Base-by-base conservation (phyloP, 2,797 vertebrate species). In the Poeciliopsis presidionis region DNA sequence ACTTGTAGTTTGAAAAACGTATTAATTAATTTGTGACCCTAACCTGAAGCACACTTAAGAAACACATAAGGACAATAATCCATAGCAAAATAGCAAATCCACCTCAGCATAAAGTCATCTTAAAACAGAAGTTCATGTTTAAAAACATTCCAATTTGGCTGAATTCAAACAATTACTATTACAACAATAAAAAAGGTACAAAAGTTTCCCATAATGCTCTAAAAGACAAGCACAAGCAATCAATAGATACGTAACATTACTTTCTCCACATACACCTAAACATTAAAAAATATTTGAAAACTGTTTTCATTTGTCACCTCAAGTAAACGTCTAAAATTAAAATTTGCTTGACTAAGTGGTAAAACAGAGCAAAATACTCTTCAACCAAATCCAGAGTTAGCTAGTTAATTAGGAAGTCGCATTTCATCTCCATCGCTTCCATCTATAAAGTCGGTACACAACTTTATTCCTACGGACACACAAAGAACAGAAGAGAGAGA, bases 401-500 rank as follows among this genome's bases (percentile, higher is more conserved):
- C 47, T n/a, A 11, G 67, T 79, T 65, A 76, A 80, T 75, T 63
- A 57, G 57, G 67, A 73, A 75, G 80, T 86, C 57, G 69, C 36
- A 30, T 69, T 51, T 11, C 22, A 73, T 20, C 39, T 74, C 84
- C 80, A 73, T 81, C 75, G 67, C 78, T 81, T 78, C 59, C 76
- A 74, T 78, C n/a, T 51, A 33, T 65, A 75, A 59, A 57, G 73
- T 70, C 63, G 41, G 36, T 74, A 73, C 81, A 80, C 84, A 86
- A 85, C 85, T 85, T 72, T 83, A 82, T 30, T 74, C 73, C 79
- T 73, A 81, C 59, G 67, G 55, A 78, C 39, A 77, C 80, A 77
- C 75, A 87, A 87, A 69, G 33, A 85, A 81, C 78, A 84, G 82
- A 77, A 89, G 85, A 89, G 78, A 73, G 84, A 90, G 78, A 78